Conservation (phyloP, 2,888 invertebrate genomes). For the Megaustenia siamemsis region DNA sequence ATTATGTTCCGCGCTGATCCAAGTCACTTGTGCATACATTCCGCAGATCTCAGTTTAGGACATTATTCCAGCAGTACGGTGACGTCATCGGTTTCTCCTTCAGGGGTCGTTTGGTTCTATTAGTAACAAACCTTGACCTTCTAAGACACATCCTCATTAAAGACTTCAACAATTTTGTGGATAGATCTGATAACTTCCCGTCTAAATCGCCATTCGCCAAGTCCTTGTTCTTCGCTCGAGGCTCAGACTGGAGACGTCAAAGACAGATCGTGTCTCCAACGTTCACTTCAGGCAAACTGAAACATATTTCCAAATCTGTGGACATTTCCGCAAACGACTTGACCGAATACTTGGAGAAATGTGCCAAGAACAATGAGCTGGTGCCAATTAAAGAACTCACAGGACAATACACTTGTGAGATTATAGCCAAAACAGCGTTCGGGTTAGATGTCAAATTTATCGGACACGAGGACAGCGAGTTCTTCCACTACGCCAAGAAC, state of each 20-base stretch:
- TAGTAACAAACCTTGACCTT: conserved; percentile 37
- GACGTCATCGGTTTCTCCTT: background rate
- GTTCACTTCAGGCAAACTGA: conserved; percentile 43
- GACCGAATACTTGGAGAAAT: conserved; percentile 6
- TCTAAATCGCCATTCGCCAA: conserved; percentile 21
- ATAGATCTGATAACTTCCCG: background rate
- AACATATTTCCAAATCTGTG: conserved; percentile 10
- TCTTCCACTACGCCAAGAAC: conserved; percentile 21
- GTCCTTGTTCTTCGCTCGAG: conserved; percentile 43
- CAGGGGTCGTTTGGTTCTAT: background rate
- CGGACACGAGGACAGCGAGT: conserved; percentile 1
- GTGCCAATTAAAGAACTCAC: conserved; percentile 8
- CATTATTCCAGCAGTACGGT: conserved; percentile 9
- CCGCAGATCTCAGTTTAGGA: background rate
- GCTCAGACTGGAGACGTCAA: conserved; percentile 26
- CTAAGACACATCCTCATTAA: conserved; percentile 38
- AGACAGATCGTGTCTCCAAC: conserved; percentile 40
- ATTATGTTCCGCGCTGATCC: no score
- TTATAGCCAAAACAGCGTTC: conserved; percentile 49
- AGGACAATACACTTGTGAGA: conserved; percentile 32
- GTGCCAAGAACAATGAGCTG: background rate
- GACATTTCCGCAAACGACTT: conserved; percentile 10
- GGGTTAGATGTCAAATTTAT: conserved; percentile 40
- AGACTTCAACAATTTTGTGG: conserved; percentile 47
- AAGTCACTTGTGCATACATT: no score